These are phyloP conservation scores for Elanoides forficatus DNA, from an alignment of 2,113 vertebrate genomes.

Conservation along the genomic window DNA sequence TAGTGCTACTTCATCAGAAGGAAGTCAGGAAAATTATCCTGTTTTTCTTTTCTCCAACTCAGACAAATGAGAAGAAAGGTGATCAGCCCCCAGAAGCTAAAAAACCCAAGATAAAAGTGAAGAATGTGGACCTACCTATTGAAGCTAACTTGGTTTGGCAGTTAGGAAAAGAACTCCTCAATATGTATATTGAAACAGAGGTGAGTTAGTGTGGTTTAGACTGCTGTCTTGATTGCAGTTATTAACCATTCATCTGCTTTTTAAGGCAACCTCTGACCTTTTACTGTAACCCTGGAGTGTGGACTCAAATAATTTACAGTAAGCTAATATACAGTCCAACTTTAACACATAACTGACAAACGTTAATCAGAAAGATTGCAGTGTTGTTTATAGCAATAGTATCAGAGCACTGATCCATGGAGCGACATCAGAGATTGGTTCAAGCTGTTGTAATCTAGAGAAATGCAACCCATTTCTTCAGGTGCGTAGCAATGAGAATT, in stretches of 20 bases:
- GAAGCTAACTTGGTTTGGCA: conserved; percentile 81
- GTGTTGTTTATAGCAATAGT: background rate
- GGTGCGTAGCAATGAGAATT: background rate
- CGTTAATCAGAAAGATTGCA: background rate
- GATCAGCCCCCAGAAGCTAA: conserved; percentile 83
- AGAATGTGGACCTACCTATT: conserved; percentile 76
- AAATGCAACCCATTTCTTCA: background rate
- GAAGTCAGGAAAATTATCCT: background rate
- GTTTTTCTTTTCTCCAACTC: conserved; percentile 16
- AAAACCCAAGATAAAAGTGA: conserved; percentile 83
- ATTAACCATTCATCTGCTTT: background rate
- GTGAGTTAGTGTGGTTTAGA: conserved; percentile 52
- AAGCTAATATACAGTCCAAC: background rate
- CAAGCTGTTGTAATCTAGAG: background rate
- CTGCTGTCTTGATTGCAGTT: background rate
- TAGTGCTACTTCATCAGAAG: background rate
- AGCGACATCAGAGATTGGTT: background rate
- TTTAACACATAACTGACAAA: background rate
- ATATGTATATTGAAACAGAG: conserved; percentile 80
- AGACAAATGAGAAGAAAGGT: conserved; percentile 78
- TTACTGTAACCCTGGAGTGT: background rate
- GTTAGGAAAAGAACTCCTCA: conserved; percentile 77
- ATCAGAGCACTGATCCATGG: background rate
- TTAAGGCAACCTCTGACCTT: background rate
- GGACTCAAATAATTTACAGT: background rate